phyloP scores from a whole-genome alignment of 92 coral and sea anemone genomes.

The Parazoanthus swiftii region DNA sequence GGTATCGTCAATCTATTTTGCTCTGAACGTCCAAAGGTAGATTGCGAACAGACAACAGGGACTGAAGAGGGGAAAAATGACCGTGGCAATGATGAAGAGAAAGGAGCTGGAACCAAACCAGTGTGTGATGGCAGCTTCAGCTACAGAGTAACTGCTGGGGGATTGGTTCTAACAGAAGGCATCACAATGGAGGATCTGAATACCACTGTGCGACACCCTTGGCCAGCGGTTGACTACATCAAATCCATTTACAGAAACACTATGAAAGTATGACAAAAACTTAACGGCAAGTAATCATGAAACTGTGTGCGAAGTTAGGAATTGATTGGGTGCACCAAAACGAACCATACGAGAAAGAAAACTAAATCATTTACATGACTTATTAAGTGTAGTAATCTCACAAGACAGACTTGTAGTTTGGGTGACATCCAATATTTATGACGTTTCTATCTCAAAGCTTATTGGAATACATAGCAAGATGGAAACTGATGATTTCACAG shows the following conservation, averaged over 20 bases:
- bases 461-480: conserved; percentile 39
- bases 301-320: conserved; percentile 34
- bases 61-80: not conserved
- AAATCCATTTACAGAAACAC: conserved; percentile 67
- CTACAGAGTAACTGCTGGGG: conserved; percentile 45
- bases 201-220: conserved; percentile 51
- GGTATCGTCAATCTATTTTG: conserved; percentile 50
- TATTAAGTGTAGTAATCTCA: not conserved
- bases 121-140: not conserved
- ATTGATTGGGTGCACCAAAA: conserved; percentile 11
- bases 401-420: not conserved
- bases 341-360: not conserved
- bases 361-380: not conserved
- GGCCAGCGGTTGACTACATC: conserved; percentile 70
- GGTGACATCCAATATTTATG: conserved; percentile 21
- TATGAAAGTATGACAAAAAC: conserved; percentile 61
- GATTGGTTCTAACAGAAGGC: conserved; percentile 32
- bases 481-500: conserved; percentile 40
- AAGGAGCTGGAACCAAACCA: not conserved
- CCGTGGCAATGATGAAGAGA: conserved; percentile 9
- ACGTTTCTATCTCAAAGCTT: conserved; percentile 53
- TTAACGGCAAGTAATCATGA: conserved; percentile 33
- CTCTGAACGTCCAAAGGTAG: conserved; percentile 19
- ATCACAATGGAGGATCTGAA: conserved; percentile 50
- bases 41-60: conserved; percentile 20